phyloP scores from a whole-genome alignment of 1,140 invertebrate species.

The Eupristina koningsbergeri region DNA sequence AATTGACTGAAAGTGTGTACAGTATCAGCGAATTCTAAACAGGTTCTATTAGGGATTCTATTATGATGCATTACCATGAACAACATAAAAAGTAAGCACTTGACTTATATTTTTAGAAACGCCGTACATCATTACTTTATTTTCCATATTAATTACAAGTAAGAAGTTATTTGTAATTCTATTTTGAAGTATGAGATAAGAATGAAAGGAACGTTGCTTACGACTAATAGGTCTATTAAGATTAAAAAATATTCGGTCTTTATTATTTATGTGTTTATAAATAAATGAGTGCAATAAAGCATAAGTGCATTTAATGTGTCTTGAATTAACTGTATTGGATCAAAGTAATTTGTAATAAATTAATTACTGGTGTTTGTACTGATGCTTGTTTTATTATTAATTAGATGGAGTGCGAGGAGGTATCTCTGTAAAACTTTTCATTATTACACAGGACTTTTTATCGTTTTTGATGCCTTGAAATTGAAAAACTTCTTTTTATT shows the following conservation, averaged over 20 bases:
- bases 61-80: background rate
- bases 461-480: background rate
- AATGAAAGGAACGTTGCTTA: background rate
- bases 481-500: background rate
- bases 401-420: background rate
- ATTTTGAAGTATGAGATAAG: background rate
- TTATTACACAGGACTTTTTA: background rate
- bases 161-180: background rate
- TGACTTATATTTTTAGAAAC: conserved; percentile 5
- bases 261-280: background rate
- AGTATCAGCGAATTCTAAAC: background rate
- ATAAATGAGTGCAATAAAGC: background rate
- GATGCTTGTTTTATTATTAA: background rate
- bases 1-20: background rate
- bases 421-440: background rate
- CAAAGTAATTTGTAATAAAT: background rate
- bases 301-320: background rate
- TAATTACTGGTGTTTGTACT: background rate
- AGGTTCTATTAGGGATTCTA: background rate
- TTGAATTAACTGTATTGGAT: background rate
- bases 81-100: background rate
- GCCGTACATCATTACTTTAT: background rate
- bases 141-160: background rate
- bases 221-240: too few species aligned
- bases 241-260: background rate